Base-by-base conservation (phyloP, 2,797 vertebrate genomes). In the Borostomias antarcticus region DNA sequence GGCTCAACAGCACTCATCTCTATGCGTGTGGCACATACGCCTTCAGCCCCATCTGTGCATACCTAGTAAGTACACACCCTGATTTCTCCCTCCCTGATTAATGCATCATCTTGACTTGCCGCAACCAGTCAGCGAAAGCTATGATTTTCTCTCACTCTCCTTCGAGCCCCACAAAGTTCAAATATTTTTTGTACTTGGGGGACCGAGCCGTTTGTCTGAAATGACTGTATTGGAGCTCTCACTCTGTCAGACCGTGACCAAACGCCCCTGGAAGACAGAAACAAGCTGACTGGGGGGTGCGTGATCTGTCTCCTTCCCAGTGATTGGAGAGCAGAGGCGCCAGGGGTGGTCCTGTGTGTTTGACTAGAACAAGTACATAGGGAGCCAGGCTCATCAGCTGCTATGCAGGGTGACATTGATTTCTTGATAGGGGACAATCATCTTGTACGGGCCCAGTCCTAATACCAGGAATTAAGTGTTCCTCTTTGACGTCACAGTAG, bases 1-100 rank as follows among this genome's bases (percentile, higher is more conserved):
- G 80, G 28, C 84, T 97, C 77, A 98, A 97, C 66, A 91, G 88
- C 86, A 98, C 91, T 80, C 95, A 97, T 78, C 90, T 98, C 33
- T 95, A 96, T 43, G 90, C 95, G 78, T 98, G 96, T 0, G 96
- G 96, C 62, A 98, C 96, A 0, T 95, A 94, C 0, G 96, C 96
- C 81, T 98, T 98, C 89, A 98, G 96, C 77, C 96, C 96, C 0
- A 74, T 91, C 74, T 98, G 96, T 58, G 73, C 94, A 86, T 98
- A 96, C 85, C 89, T 98, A 0, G 96, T 98, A 87, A 98, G 96
- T 90, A 64, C 66, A 58, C n/a, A n/a, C n/a, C n/a, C n/a, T n/a
- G n/a, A n/a, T n/a, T n/a, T 75, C 47, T 40, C 1, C 64, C 37
- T 61, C 17, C 23, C 2, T 23, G 28, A 50, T 67, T 45, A 45